phyloP scores from a whole-genome alignment of 2,113 vertebrate genomes.

The Archocentrus centrarchus region DNA sequence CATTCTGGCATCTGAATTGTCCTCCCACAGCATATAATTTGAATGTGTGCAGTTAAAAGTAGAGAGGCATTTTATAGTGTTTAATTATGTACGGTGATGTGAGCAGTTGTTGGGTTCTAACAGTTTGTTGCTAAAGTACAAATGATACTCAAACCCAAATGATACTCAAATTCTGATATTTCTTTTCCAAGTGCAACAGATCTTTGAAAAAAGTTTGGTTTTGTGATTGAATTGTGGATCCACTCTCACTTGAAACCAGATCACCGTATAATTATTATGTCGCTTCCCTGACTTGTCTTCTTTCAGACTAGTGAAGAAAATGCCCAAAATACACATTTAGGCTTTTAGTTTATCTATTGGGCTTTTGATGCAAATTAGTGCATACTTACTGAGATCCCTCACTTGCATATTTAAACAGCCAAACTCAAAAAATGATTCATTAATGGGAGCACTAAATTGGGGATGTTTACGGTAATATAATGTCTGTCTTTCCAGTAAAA shows the following conservation, averaged over 20 bases:
- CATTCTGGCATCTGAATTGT: neutral
- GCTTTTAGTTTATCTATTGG: neutral
- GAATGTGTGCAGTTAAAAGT: neutral
- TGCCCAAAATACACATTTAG: neutral
- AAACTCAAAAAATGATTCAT: neutral
- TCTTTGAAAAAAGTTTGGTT: neutral
- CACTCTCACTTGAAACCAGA: neutral
- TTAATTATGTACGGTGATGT: neutral
- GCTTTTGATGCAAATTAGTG: neutral
- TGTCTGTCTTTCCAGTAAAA: neutral
- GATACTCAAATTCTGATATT: neutral
- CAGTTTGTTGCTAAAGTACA: neutral
- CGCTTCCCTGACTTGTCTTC: accelerated
- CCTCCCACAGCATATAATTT: neutral
- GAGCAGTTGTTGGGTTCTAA: neutral
- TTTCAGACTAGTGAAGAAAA: neutral
- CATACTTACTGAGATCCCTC: neutral
- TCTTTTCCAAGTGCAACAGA: neutral
- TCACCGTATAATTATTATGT: neutral
- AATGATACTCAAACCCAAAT: neutral
- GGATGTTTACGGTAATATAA: no score
- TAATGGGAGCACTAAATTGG: no score
- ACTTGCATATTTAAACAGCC: neutral
- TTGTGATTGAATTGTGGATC: neutral
- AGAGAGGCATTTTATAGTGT: neutral